Conservation (phyloP, 2,113 vertebrate species). For the Irena cyanogastra region DNA sequence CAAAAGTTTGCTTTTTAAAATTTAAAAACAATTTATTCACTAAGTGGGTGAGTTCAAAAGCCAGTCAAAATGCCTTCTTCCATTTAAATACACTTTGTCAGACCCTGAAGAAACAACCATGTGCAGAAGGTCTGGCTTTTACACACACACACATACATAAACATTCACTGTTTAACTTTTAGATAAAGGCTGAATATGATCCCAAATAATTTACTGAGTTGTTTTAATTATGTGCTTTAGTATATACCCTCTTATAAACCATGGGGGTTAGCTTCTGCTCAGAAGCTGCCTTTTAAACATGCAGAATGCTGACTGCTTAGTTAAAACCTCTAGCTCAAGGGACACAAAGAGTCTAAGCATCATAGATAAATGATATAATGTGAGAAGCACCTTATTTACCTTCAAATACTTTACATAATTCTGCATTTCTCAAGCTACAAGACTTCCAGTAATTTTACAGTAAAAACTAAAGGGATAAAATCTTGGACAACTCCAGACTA, state of each 20-base stretch:
- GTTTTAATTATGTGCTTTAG: background rate
- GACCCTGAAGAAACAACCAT: background rate
- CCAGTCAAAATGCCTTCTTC: background rate
- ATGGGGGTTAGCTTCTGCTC: background rate
- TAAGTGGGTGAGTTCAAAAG: background rate
- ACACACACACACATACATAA: rapidly evolving
- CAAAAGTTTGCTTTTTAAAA: background rate
- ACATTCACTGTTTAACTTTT: background rate
- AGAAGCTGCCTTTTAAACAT: background rate
- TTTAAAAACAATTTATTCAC: background rate
- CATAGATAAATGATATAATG: background rate
- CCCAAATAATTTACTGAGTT: background rate
- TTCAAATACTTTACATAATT: background rate
- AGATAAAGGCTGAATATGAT: background rate
- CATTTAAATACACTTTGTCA: background rate
- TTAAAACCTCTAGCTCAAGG: background rate
- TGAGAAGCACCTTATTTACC: background rate
- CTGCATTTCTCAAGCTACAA: background rate
- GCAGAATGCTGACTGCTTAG: background rate
- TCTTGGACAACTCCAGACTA: background rate
- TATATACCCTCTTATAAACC: background rate
- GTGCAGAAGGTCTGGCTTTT: background rate
- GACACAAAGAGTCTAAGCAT: background rate
- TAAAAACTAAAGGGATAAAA: background rate
- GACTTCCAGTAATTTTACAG: background rate